Evolutionary conservation across 2,113 vertebrate species (phyloP).

Genomic region (Cyanistes caeruleus): DNA sequence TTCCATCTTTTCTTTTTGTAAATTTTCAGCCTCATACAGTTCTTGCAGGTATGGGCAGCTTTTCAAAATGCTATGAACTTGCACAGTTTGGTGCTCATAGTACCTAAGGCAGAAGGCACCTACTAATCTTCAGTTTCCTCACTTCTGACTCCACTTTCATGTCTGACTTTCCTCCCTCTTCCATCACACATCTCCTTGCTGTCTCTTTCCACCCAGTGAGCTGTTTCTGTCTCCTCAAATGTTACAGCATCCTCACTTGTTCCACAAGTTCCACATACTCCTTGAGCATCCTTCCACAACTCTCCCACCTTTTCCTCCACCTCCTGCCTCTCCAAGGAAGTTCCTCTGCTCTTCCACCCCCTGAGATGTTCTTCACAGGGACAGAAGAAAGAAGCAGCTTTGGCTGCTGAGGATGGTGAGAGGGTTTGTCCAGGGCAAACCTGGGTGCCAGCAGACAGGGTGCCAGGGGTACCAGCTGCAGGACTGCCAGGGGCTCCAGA

Average conservation of each 20-base stretch:
- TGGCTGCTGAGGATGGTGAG: background rate
- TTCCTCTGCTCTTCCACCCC: background rate
- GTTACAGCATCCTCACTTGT: background rate
- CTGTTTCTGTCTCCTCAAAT: slow-evolving; percentile 17
- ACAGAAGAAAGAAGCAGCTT: background rate
- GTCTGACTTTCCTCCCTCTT: background rate
- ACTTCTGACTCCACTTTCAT: background rate
- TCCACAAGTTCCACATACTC: background rate
- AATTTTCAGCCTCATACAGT: background rate
- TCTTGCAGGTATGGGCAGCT: background rate
- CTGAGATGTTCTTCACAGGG: rapidly evolving
- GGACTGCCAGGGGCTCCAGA: background rate
- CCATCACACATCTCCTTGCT: background rate
- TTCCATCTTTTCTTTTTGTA: background rate
- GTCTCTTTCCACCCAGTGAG: background rate
- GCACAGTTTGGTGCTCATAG: rapidly evolving
- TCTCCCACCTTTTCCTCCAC: background rate
- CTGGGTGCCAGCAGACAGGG: background rate
- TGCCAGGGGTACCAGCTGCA: background rate
- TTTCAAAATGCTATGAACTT: background rate
- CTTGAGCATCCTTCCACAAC: background rate
- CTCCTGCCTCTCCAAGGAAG: background rate
- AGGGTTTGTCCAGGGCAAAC: background rate
- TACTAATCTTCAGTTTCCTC: background rate
- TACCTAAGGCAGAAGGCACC: background rate